Evolutionary conservation across 2,113 vertebrate species (phyloP).

Genomic region (Xyliphius kryptos): DNA sequence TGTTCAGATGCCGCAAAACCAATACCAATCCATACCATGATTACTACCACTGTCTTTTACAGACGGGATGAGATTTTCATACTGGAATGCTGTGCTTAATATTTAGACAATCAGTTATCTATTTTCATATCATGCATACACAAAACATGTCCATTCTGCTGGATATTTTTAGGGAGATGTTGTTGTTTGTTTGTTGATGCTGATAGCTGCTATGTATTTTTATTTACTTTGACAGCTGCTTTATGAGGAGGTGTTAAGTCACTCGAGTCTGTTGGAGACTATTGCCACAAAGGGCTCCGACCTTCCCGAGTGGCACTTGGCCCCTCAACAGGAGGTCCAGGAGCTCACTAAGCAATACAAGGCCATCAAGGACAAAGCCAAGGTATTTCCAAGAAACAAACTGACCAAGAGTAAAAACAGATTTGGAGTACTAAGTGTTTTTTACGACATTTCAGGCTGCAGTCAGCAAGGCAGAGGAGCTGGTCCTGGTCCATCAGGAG

Average conservation of each 20-base stretch:
- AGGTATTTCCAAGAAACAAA: conserved; percentile 58
- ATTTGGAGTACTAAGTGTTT: not conserved
- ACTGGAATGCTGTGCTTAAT: no score
- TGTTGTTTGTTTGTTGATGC: no score
- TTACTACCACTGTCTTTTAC: no score
- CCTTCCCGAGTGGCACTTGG: conserved; percentile 83
- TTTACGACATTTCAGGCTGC: conserved; percentile 75
- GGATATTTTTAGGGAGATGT: no score
- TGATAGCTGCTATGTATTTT: not conserved
- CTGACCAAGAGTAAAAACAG: not conserved
- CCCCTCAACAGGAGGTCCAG: conserved; percentile 84
- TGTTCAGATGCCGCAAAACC: no score
- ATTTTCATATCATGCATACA: no score
- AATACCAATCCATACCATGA: no score
- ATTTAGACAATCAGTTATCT: no score
- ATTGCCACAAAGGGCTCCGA: conserved; percentile 83
- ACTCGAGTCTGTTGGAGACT: conserved; percentile 79
- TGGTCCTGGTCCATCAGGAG: conserved; percentile 81
- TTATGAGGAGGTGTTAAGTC: conserved; percentile 89
- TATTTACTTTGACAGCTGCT: no score
- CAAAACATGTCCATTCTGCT: no score
- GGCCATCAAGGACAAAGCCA: conserved; percentile 74
- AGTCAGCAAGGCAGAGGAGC: conserved; percentile 76
- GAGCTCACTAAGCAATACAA: conserved; percentile 80
- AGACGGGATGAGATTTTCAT: no score